A percentile compares a stretch with the other conserved stretches of the same genome.
These are phyloP conservation scores for Scolopax bukidnonensis DNA, from an alignment of 2,797 vertebrate species.

Conservation along the genomic window DNA sequence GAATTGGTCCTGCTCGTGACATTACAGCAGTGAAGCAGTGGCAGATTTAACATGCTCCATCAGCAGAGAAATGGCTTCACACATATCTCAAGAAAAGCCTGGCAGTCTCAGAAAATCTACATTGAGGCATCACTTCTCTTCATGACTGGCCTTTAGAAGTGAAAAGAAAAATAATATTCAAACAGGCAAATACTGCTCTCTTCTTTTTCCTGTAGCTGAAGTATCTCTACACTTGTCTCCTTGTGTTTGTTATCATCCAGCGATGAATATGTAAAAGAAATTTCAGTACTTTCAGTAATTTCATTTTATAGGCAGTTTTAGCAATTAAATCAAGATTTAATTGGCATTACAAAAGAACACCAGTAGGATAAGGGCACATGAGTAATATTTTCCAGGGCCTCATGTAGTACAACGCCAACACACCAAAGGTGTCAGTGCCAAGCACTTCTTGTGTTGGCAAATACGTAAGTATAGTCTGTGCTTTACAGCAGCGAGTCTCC, in stretches of 20 bases:
- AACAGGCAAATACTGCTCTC: neutral
- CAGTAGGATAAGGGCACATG: fast-evolving
- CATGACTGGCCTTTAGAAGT: neutral
- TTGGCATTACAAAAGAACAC: neutral
- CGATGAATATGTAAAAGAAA: neutral
- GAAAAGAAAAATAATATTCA: neutral
- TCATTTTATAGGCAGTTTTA: neutral
- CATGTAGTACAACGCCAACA: fast-evolving
- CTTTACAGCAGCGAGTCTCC: neutral
- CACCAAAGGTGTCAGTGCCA: neutral
- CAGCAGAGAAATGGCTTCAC: neutral
- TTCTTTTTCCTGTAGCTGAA: neutral
- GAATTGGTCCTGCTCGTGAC: neutral
- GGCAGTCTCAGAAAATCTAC: neutral
- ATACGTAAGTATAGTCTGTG: neutral
- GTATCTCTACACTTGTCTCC: neutral
- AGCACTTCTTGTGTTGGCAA: neutral
- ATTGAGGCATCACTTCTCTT: neutral
- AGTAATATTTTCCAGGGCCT: neutral
- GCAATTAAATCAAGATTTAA: neutral
- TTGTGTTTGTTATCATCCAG: neutral
- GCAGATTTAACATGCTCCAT: neutral
- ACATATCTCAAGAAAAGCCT: neutral
- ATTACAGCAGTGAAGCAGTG: neutral
- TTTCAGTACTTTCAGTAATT: neutral